Conservation (phyloP, 2,113 vertebrate genomes). For the Lonchura striata region DNA sequence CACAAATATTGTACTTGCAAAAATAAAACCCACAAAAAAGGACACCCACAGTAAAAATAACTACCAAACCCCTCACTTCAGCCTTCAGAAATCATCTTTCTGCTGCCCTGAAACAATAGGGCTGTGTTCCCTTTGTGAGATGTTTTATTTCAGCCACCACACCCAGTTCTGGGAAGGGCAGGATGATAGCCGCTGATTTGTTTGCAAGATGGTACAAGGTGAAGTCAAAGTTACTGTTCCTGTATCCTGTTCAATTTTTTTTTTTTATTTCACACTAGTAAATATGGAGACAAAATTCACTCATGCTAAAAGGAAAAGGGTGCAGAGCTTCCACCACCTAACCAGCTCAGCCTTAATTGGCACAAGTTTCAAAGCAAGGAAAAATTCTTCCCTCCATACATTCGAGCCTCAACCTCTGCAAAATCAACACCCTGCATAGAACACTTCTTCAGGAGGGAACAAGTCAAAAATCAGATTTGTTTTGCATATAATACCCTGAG, state of each 20-base stretch:
- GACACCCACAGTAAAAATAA: not conserved
- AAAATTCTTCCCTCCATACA: not conserved
- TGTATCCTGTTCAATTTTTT: not conserved
- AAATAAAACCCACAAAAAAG: not conserved
- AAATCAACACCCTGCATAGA: not conserved
- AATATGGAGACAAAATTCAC: not conserved
- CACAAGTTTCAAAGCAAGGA: not conserved
- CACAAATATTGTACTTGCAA: not conserved
- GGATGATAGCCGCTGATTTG: not conserved
- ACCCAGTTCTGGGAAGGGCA: constrained; percentile 58
- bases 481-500: not conserved
- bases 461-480: not conserved
- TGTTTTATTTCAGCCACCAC: constrained; percentile 45
- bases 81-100: not conserved
- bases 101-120: constrained; percentile 9
- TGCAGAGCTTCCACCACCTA: not conserved
- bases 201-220: constrained; percentile 52
- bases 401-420: not conserved
- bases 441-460: not conserved
- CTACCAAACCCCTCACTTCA: not conserved
- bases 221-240: constrained; percentile 27
- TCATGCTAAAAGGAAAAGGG: not conserved
- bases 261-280: not conserved
- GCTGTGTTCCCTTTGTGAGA: constrained; percentile 21
- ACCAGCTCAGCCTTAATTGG: not conserved